Percentiles rank a stretch among this genome's conserved stretches.
Evolutionary conservation across 2,113 vertebrate species (phyloP).

Genomic region (Junco hyemalis): DNA sequence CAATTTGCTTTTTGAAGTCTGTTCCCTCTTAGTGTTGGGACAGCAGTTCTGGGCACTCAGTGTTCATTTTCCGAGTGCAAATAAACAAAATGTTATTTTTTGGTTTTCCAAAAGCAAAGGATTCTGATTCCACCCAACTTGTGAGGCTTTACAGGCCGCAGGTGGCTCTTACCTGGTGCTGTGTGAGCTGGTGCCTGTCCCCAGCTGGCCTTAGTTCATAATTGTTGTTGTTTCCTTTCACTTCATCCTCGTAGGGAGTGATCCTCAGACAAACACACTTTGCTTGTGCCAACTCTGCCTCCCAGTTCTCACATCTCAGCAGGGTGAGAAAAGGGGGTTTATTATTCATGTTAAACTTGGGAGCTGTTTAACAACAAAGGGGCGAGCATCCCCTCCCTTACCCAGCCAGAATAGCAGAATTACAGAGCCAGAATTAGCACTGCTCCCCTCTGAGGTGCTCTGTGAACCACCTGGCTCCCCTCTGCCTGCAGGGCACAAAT

Average conservation of each 20-base stretch:
- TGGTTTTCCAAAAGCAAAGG: neutral
- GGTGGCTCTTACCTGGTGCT: neutral
- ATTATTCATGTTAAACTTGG: rapidly evolving
- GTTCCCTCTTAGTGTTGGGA: neutral
- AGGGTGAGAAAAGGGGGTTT: neutral
- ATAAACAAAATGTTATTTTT: neutral
- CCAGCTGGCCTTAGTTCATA: neutral
- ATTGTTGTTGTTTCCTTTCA: neutral
- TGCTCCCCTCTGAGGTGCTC: neutral
- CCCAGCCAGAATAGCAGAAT: neutral
- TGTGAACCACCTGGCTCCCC: neutral
- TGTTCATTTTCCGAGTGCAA: neutral
- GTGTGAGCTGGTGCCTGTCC: neutral
- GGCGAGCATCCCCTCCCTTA: neutral
- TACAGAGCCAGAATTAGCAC: neutral
- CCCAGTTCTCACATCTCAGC: neutral
- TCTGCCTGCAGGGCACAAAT: neutral
- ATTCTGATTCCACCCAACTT: neutral
- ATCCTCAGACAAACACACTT: neutral
- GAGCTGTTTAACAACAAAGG: neutral
- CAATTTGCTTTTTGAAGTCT: neutral
- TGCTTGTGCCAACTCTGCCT: neutral
- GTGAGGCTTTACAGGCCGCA: neutral
- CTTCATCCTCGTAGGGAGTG: neutral
- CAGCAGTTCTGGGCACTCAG: neutral